Evolutionary conservation across 2,888 invertebrate genomes (phyloP), one percentile per base, ranked within the genome.

Genomic region (Matsumyia berberina): DNA sequence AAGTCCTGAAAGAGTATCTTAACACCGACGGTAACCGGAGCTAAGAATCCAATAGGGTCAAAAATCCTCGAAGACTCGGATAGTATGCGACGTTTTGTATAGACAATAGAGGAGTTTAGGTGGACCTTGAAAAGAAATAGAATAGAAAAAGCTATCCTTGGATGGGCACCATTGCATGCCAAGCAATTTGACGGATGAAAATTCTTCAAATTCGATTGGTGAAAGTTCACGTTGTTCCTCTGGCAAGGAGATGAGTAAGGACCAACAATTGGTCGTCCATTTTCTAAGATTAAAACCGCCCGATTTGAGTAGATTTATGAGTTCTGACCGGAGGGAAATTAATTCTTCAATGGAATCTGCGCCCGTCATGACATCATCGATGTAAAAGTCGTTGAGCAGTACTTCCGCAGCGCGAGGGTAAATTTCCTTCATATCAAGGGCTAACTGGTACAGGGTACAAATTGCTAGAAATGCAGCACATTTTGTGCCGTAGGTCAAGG

Each of bases 141-240:
- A n/a, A n/a, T n/a, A n/a, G 0, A 46, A 62, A 4, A 78, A 78
- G 2, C 31, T 62, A 12, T 78, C 70, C 8, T 49, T 49, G 11
- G 62, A 70, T n/a, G 70, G 70, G 12, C 70, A 64, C 78, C 72
- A 57, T 7, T 55, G 37, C 29, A 49, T n/a, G 1, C 57, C 78
- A 12, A 70, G 57, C 2, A 70, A 7, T 19, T 78, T 78, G n/a
- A 70, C 46, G 4, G 55, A 12, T 1, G 62, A 12, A 1, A 12
- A 67, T 15, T 77, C 31, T 39, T 77, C 55, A n/a, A 70, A 64
- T 17, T 70, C 55, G 11, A 53, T 37, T 7, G 69, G 62, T 15
- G 77, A 62, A 3, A 77, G 6, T 5, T 69, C 77, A 11, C 62
- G 29, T 39, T 77, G 60, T 11, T 77, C 51, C 24, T 62, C 35